Conservation (phyloP, 2,888 invertebrate genomes). For the Argyresthia goedartella region DNA sequence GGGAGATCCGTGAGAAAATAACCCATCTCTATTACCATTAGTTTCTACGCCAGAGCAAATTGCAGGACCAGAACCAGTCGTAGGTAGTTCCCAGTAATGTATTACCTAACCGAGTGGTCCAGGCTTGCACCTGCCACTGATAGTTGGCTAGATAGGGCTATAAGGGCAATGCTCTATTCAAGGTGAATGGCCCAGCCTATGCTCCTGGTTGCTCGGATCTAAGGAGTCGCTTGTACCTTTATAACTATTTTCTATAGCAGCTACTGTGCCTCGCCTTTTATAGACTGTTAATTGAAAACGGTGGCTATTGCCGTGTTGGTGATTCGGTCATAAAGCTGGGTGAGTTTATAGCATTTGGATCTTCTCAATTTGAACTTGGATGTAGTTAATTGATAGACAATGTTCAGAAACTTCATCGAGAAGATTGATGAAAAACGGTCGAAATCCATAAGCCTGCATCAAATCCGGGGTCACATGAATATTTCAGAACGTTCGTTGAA, state of each 20-base stretch:
- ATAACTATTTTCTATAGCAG: not conserved
- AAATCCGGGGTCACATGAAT: constrained; percentile 20
- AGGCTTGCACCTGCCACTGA: constrained; percentile 17
- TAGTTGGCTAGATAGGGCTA: constrained; percentile 1
- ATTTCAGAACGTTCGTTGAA: constrained; percentile 25
- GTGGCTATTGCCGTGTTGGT: not conserved
- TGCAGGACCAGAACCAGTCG: not conserved
- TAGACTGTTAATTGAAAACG: not conserved
- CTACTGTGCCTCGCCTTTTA: not conserved
- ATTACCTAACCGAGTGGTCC: constrained; percentile 21
- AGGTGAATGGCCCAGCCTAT: constrained; percentile 9
- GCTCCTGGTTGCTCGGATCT: constrained; percentile 10
- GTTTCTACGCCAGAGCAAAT: not conserved
- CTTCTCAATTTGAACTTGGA: not conserved
- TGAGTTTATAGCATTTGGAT: not conserved
- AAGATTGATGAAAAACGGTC: not conserved
- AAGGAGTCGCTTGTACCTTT: not conserved
- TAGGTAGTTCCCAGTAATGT: constrained; percentile 9
- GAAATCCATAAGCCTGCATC: constrained; percentile 3
- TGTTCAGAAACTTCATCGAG: not conserved
- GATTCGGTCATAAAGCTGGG: not conserved
- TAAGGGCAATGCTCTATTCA: constrained; percentile 6
- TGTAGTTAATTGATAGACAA: not conserved
- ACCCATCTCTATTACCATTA: not conserved
- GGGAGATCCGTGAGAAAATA: not conserved